Conservation (phyloP, 2,113 vertebrate genomes). For the Cottus gobio region DNA sequence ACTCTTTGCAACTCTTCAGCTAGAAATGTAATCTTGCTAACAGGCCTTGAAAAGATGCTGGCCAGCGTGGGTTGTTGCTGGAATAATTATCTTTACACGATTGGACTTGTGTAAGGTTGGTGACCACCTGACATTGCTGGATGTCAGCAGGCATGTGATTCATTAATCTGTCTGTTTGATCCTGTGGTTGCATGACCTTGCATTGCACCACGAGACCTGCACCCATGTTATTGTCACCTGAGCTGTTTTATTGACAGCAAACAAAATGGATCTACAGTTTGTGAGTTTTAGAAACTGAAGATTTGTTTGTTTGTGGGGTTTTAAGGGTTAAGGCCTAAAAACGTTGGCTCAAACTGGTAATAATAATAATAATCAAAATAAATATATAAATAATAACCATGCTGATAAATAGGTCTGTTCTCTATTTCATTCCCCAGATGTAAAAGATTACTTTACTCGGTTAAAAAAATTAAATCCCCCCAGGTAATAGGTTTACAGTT, state of each 20-base stretch:
- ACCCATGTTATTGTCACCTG: constrained; percentile 22
- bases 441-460: background rate
- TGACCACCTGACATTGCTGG: constrained; percentile 14
- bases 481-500: background rate
- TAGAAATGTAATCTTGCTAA: background rate
- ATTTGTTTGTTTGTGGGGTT: background rate
- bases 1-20: background rate
- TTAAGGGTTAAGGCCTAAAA: background rate
- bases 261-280: background rate
- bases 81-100: background rate
- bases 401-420: background rate
- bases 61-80: background rate
- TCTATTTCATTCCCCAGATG: background rate
- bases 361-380: background rate
- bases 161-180: constrained; percentile 64
- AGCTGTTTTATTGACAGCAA: constrained; percentile 19
- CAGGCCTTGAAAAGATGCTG: constrained; percentile 1
- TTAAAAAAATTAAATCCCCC: background rate
- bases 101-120: background rate
- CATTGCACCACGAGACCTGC: constrained; percentile 18
- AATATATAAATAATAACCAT: background rate
- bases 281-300: background rate
- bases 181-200: constrained; percentile 45
- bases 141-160: constrained; percentile 49
- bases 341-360: background rate